Conservation (phyloP, 2,113 vertebrate genomes). For the Peucedramus taeniatus region DNA sequence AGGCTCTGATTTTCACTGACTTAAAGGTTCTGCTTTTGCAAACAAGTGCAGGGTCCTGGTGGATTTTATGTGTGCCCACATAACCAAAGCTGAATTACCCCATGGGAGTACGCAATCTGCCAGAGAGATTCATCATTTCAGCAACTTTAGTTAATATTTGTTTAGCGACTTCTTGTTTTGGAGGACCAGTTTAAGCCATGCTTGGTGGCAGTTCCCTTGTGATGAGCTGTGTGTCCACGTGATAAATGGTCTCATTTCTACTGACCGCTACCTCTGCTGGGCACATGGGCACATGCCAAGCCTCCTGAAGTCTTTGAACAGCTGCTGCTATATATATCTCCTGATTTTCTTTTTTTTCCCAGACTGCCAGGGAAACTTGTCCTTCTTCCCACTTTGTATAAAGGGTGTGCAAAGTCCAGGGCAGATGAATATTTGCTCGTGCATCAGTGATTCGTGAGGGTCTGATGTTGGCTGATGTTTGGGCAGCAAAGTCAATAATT, state of each 20-base stretch:
- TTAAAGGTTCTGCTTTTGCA: neutral
- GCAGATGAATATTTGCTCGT: neutral
- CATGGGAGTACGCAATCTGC: neutral
- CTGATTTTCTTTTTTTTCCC: neutral
- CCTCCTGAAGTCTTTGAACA: constrained; percentile 27
- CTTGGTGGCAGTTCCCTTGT: neutral
- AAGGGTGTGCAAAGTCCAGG: neutral
- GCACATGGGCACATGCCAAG: neutral
- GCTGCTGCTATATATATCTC: constrained; percentile 2
- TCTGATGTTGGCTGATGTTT: neutral
- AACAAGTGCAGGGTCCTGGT: neutral
- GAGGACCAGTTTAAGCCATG: neutral
- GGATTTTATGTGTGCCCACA: neutral
- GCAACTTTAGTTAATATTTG: constrained; percentile 14
- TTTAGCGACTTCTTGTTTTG: neutral
- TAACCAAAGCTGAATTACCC: neutral
- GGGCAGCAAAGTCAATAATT: neutral
- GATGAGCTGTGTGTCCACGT: neutral
- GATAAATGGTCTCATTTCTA: neutral
- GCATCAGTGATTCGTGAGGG: neutral
- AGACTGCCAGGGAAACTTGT: neutral
- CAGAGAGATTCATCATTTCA: constrained; percentile 33
- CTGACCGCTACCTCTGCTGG: neutral
- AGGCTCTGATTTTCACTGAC: neutral
- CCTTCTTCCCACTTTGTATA: neutral